Evolutionary conservation across 2,797 vertebrate genomes (phyloP).

Genomic region (Coendou prehensilis): DNA sequence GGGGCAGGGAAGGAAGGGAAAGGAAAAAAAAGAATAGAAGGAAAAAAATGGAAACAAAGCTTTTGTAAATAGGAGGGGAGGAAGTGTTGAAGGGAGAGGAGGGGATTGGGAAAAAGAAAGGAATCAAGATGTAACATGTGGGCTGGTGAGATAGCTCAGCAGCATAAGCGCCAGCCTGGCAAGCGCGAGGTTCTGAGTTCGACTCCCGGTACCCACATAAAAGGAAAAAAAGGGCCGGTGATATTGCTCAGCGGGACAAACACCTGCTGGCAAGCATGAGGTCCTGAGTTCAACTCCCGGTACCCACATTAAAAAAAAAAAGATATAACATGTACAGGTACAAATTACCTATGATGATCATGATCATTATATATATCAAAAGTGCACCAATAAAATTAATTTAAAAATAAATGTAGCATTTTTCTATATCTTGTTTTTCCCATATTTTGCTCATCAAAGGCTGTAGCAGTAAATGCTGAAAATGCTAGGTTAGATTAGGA

Average conservation of each 20-base stretch:
- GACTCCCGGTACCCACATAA: too few relatives aligned
- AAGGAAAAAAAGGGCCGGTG: too few relatives aligned
- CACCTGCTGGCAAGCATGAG: too few relatives aligned
- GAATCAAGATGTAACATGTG: not conserved
- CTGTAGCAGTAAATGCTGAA: not conserved
- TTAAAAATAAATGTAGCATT: conserved; percentile 5
- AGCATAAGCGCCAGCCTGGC: too few relatives aligned
- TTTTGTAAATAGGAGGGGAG: not conserved
- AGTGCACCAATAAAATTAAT: not conserved
- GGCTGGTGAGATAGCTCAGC: too few relatives aligned
- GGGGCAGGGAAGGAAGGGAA: not conserved
- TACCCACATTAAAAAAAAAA: not conserved
- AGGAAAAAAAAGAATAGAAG: not conserved
- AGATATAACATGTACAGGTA: not conserved
- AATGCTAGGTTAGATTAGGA: not conserved
- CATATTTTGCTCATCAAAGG: conserved; percentile 26
- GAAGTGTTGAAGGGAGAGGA: not conserved
- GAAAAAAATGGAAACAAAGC: not conserved
- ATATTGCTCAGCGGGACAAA: too few relatives aligned
- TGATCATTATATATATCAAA: not conserved
- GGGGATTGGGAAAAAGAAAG: not conserved
- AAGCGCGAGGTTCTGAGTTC: too few relatives aligned
- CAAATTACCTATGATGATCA: not conserved
- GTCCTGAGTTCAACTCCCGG: too few relatives aligned
- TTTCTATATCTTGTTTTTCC: conserved; percentile 22